These are phyloP conservation scores for Neosilurus mollespiculum DNA, from an alignment of 2,797 vertebrate genomes.

Conservation along the genomic window DNA sequence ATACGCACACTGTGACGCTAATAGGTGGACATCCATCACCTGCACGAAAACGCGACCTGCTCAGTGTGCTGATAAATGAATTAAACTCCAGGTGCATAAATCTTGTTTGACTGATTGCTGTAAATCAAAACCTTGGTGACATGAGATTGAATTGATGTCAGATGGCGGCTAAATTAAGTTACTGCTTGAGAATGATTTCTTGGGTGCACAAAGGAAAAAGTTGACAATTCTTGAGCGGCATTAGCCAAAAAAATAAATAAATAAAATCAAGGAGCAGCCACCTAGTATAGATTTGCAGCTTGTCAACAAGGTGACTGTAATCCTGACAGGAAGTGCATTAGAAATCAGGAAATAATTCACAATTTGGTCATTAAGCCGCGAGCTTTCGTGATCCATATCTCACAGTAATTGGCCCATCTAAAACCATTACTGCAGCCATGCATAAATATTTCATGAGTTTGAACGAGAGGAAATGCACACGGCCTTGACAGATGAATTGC, in stretches of 20 bases:
- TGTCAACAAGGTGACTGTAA: conserved; percentile 15
- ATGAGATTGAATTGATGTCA: conserved; percentile 28
- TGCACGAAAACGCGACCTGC: conserved; percentile 18
- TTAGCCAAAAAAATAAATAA: neutral
- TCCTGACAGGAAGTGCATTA: conserved; percentile 33
- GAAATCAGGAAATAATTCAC: conserved; percentile 61
- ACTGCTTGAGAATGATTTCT: conserved; percentile 29
- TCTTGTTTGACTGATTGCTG: conserved; percentile 42
- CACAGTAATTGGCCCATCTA: conserved; percentile 47
- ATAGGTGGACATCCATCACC: conserved; percentile 38
- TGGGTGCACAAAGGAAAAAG: neutral
- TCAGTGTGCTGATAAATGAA: conserved; percentile 9
- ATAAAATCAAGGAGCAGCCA: neutral
- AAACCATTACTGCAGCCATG: conserved; percentile 43
- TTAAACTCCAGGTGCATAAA: conserved; percentile 33
- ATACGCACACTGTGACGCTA: conserved; percentile 2
- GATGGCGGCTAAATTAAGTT: conserved; percentile 47
- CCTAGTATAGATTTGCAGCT: neutral
- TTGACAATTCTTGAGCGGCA: neutral
- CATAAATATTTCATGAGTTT: conserved; percentile 50
- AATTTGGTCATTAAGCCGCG: conserved; percentile 54
- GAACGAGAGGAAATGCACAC: conserved; percentile 30
- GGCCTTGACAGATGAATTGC: conserved; percentile 45
- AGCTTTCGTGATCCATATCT: conserved; percentile 61
- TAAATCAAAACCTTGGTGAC: conserved; percentile 44